Evolutionary conservation across 1,140 invertebrate genomes (phyloP), one percentile per base, ranked within the genome.

Genomic region (Hypothenemus hampei): DNA sequence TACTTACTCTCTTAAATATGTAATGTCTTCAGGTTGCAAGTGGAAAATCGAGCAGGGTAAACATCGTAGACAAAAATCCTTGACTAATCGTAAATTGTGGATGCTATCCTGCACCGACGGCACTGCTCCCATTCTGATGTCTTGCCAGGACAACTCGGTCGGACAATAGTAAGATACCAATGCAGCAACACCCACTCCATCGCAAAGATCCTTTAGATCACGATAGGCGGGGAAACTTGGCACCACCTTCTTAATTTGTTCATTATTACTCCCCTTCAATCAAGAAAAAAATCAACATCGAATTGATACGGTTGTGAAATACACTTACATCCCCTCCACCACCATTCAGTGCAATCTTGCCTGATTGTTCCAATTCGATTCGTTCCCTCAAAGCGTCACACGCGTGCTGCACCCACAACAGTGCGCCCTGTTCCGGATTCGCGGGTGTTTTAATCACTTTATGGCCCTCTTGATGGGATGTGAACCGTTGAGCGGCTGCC

Each of bases 91-190:
- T 20, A 98, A 81, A 77, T 98, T 98, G 75, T 95, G 90, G 57
- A 97, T 80, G 47, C 92, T 96, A 73, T 98, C 94, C 53, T 86
- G 84, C 33, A 91, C 79, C 74, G 78, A 73, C 67, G 77, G 68
- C 66, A 79, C 62, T 67, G 62, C 47, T 11, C 65, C 67, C 13
- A 71, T 68, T 41, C 60, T 57, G 24, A 72, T 55, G 19, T 70
- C 59, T 47, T 77, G 78, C 77, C 91, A 86, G 36, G 84, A 82
- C 55, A 98, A 72, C 62, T 88, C 86, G 56, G 90, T 83, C 3
- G 93, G 92, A 71, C 93, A 95, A 75, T 98, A 98, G 74, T 93
- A 96, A 22, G 91, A 87, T 46, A 97, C 79, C 11, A 98, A 79
- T 11, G 89, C 84, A 40, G 91, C 90, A 49, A 98, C 74, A 39